Evolutionary conservation across 2,113 vertebrate species (phyloP).

Genomic region (Rhinolophus sinicus): DNA sequence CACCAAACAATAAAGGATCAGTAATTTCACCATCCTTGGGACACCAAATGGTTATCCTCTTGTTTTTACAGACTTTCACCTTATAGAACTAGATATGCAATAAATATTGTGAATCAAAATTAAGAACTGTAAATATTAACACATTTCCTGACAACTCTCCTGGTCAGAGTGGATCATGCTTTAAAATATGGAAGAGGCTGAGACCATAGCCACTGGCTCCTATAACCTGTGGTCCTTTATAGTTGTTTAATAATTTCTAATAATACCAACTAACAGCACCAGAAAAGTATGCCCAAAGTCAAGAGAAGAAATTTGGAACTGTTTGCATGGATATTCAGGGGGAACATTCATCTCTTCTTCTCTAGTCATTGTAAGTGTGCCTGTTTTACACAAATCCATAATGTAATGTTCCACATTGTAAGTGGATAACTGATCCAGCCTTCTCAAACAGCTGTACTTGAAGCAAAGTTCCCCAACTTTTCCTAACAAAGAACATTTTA

Average conservation of each 20-base stretch:
- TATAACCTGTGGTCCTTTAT: background rate
- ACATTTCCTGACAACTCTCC: slow-evolving; percentile 28
- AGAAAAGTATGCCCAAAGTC: background rate
- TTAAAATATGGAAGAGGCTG: slow-evolving; percentile 27
- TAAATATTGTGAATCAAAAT: slow-evolving; percentile 42
- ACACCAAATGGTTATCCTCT: background rate
- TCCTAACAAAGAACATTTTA: slow-evolving; percentile 53
- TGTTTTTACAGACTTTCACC: slow-evolving; percentile 28
- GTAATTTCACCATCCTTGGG: background rate
- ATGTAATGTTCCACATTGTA: background rate
- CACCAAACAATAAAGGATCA: background rate
- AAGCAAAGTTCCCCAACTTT: slow-evolving; percentile 6
- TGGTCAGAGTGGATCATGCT: background rate
- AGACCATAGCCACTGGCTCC: background rate
- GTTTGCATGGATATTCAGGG: background rate
- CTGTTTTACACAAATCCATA: slow-evolving; percentile 17
- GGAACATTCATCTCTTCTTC: background rate
- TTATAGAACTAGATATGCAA: background rate
- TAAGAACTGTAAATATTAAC: slow-evolving; percentile 52
- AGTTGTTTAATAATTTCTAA: slow-evolving; percentile 43
- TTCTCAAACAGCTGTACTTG: background rate
- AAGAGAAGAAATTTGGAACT: slow-evolving; percentile 11
- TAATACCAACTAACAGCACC: background rate
- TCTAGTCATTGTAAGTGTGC: background rate
- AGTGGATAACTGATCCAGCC: background rate